Evolutionary conservation across 1,140 invertebrate species (phyloP).

Genomic region (Cydia fagiglandana): DNA sequence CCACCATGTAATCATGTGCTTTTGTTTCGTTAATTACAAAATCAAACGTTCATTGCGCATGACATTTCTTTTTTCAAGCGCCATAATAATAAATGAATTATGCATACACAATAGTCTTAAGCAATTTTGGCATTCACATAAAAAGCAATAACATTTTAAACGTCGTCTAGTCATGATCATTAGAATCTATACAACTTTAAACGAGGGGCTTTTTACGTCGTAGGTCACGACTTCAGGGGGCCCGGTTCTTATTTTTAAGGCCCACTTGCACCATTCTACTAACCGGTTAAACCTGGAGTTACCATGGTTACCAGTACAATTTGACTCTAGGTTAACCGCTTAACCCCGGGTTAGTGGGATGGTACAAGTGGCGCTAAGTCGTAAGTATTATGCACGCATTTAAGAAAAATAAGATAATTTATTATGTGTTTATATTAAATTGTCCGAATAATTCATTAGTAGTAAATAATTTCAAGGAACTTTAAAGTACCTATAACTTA

Average conservation of each 20-base stretch:
- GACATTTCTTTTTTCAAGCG: background rate
- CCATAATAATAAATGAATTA: background rate
- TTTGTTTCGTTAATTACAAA: background rate
- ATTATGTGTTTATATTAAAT: too few species aligned
- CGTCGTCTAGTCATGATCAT: background rate
- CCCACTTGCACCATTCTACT: too few species aligned
- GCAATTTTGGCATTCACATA: background rate
- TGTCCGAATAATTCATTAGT: too few species aligned
- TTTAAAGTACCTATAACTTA: too few species aligned
- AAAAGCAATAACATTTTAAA: background rate
- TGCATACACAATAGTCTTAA: background rate
- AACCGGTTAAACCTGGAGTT: too few species aligned
- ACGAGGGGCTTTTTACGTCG: background rate
- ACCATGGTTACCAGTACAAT: too few species aligned
- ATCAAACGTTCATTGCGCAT: background rate
- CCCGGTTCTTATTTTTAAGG: background rate
- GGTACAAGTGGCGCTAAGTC: too few species aligned
- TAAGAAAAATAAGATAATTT: too few species aligned
- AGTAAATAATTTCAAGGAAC: too few species aligned
- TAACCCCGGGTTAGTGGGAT: too few species aligned
- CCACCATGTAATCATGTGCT: background rate
- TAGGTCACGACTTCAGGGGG: background rate
- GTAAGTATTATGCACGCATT: background rate
- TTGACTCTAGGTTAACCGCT: too few species aligned
- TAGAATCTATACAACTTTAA: background rate